Conservation (phyloP, 1,140 invertebrate genomes). For the Diorhabda elongata region DNA sequence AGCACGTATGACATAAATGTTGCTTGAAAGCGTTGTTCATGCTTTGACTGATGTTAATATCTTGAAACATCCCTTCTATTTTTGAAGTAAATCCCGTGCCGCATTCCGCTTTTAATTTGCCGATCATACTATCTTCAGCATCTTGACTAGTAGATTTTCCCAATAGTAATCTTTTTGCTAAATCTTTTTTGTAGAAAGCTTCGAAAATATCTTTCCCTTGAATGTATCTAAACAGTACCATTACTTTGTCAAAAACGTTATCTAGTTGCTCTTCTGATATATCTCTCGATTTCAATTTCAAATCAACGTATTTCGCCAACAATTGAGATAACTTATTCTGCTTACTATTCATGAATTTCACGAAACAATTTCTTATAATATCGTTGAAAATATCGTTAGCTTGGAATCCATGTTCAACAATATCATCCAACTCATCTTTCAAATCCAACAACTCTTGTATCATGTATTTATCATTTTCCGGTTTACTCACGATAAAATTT, state of each 20-base stretch:
- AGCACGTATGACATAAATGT: slow-evolving; percentile 50
- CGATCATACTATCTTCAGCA: slow-evolving; percentile 96
- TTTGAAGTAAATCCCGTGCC: slow-evolving; percentile 95
- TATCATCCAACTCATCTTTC: slow-evolving; percentile 93
- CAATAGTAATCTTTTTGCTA: slow-evolving; percentile 91
- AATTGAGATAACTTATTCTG: slow-evolving; percentile 97
- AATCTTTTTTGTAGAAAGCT: slow-evolving; percentile 97
- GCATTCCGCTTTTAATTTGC: slow-evolving; percentile 96
- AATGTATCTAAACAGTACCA: slow-evolving; percentile 97
- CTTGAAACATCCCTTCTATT: slow-evolving; percentile 98
- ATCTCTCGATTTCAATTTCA: slow-evolving; percentile 84
- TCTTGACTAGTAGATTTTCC: slow-evolving; percentile 98
- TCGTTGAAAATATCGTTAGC: slow-evolving; percentile 91
- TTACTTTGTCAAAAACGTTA: slow-evolving; percentile 91
- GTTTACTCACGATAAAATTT: slow-evolving; percentile 90
- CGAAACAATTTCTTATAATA: slow-evolving; percentile 91
- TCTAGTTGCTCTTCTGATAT: slow-evolving; percentile 97
- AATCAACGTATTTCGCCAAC: slow-evolving; percentile 67
- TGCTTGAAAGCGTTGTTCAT: slow-evolving; percentile 92
- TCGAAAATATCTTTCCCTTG: slow-evolving; percentile 99
- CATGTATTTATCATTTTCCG: slow-evolving; percentile 95
- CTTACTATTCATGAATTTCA: slow-evolving; percentile 93
- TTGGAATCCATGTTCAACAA: slow-evolving; percentile 85
- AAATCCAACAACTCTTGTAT: slow-evolving; percentile 94
- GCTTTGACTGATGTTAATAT: slow-evolving; percentile 96